Conservation (phyloP, 1,140 invertebrate genomes). For the Marisa cornuarietis region DNA sequence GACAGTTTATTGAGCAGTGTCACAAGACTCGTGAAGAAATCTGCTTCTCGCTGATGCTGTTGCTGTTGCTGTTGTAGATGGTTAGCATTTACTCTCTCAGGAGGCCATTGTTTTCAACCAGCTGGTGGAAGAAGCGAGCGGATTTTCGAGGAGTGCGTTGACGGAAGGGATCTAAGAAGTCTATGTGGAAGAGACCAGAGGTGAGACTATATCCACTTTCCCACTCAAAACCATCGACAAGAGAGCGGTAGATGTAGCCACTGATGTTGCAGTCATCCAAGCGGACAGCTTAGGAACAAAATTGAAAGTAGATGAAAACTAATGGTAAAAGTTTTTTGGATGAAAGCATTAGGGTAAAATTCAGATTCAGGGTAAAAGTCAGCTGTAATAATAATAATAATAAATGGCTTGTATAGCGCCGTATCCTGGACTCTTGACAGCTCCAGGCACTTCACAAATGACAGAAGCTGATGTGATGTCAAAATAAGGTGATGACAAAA, state of each 20-base stretch:
- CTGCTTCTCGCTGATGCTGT: neutral
- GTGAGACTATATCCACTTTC: conserved; percentile 66
- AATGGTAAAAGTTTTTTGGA: too few species aligned
- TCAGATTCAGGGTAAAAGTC: too few species aligned
- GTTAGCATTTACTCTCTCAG: neutral
- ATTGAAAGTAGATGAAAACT: neutral
- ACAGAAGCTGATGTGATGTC: too few species aligned
- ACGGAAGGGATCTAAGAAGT: conserved; percentile 74
- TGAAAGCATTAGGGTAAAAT: too few species aligned
- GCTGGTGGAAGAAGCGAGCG: conserved; percentile 60
- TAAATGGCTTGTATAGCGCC: too few species aligned
- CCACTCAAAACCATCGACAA: conserved; percentile 86
- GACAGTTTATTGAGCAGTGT: neutral
- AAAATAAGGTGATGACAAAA: too few species aligned
- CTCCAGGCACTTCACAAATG: too few species aligned
- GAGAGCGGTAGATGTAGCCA: conserved; percentile 78
- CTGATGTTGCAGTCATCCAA: conserved; percentile 74
- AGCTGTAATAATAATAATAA: too few species aligned
- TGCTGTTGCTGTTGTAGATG: neutral
- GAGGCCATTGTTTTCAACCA: conserved; percentile 17
- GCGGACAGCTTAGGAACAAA: conserved; percentile 69
- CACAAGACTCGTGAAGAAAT: neutral
- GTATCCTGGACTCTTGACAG: too few species aligned
- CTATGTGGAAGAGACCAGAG: conserved; percentile 79
- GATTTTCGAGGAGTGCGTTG: conserved; percentile 78